A percentile compares a stretch with the other conserved stretches of the same genome.
Evolutionary conservation across 1,140 invertebrate species (phyloP).

Genomic region (Cepaea nemoralis): DNA sequence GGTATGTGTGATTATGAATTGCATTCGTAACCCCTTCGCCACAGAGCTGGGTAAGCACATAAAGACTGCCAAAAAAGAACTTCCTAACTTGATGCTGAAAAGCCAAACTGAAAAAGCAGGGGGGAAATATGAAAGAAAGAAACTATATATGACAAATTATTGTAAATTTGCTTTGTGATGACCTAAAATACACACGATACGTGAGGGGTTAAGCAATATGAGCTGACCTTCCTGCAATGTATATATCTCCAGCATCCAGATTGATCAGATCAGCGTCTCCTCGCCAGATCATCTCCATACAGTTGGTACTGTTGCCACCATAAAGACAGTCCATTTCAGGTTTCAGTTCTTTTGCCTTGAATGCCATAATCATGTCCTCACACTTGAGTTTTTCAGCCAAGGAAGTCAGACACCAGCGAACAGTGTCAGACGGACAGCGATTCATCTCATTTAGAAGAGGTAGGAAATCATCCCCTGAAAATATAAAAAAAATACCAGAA

Average conservation of each 20-base stretch:
- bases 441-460: conserved; percentile 59
- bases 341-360: conserved; percentile 85
- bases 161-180: too few species aligned
- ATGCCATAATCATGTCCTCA: conserved; percentile 88
- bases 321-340: conserved; percentile 90
- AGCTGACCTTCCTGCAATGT: conserved; percentile 68
- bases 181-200: too few species aligned
- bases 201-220: too few species aligned
- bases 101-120: too few species aligned
- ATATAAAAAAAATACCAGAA: conserved; percentile 35
- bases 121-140: too few species aligned
- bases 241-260: conserved; percentile 72
- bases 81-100: too few species aligned
- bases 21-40: too few species aligned
- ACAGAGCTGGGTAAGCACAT: too few species aligned
- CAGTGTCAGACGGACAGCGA: conserved; percentile 62
- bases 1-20: too few species aligned
- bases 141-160: too few species aligned
- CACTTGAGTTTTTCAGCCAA: conserved; percentile 92
- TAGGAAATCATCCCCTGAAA: conserved; percentile 59
- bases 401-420: conserved; percentile 85
- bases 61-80: too few species aligned
- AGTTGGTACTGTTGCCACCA: conserved; percentile 87
- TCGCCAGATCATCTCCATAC: conserved; percentile 84
- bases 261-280: conserved; percentile 76